These are phyloP conservation scores for Argopecten irradians DNA, from an alignment of 1,140 invertebrate genomes.

Conservation along the genomic window DNA sequence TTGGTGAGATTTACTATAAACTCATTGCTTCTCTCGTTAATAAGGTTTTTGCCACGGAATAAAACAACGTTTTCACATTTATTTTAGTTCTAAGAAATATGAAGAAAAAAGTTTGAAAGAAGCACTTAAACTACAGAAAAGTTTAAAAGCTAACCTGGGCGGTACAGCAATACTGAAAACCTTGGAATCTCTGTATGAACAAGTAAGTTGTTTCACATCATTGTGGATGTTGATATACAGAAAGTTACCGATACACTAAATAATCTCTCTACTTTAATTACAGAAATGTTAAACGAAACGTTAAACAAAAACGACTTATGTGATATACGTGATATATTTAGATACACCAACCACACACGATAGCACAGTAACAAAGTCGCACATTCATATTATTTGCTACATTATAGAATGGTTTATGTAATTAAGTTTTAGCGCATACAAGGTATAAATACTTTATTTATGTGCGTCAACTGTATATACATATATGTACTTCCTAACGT, in stretches of 20 bases:
- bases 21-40: not conserved
- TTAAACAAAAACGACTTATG: no score
- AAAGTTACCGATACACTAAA: not conserved
- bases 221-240: not conserved
- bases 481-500: no score
- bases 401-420: no score
- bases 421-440: no score
- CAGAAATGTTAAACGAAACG: not conserved
- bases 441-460: no score
- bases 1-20: no score
- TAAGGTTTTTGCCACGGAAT: constrained; percentile 5
- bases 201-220: not conserved
- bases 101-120: constrained; percentile 30
- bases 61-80: not conserved
- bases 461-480: no score
- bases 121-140: constrained; percentile 28
- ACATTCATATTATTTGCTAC: no score
- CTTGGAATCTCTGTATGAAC: constrained; percentile 23
- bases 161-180: constrained; percentile 45
- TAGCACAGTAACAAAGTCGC: no score
- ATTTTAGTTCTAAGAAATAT: constrained; percentile 26
- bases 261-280: not conserved
- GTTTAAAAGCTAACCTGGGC: constrained; percentile 39
- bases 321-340: not conserved
- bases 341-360: not conserved